Evolutionary conservation across 2,888 invertebrate genomes (phyloP).

Genomic region (Nebria brevicollis): DNA sequence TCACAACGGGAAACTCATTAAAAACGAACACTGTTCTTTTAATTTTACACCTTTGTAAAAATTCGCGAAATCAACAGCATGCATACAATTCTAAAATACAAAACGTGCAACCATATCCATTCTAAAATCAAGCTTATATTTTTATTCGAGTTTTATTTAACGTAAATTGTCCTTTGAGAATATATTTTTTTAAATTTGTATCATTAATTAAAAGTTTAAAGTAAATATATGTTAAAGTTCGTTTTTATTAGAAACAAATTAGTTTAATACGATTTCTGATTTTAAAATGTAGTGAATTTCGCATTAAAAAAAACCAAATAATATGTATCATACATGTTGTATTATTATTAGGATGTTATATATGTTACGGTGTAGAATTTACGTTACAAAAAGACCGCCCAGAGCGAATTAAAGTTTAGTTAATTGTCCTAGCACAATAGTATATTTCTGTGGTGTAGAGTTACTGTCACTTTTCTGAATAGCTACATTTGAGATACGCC

Average conservation of each 20-base stretch:
- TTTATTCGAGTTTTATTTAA: neutral
- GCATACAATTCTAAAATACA: conserved; percentile 16
- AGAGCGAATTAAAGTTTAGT: conserved; percentile 10
- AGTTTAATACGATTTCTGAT: too few species aligned
- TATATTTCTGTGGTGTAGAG: conserved; percentile 49
- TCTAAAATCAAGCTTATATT: neutral
- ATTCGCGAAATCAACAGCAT: neutral
- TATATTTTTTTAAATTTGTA: too few species aligned
- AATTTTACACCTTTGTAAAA: neutral
- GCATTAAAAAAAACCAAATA: neutral
- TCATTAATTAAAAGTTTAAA: too few species aligned
- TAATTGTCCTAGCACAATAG: conserved; percentile 9
- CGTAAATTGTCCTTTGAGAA: neutral
- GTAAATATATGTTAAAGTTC: too few species aligned
- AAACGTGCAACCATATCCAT: neutral
- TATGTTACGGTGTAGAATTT: neutral
- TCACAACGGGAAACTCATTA: conserved; percentile 38
- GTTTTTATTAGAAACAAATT: too few species aligned
- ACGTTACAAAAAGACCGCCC: conserved; percentile 8
- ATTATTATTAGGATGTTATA: neutral
- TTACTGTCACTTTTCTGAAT: conserved; percentile 51
- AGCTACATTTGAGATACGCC: conserved; percentile 50
- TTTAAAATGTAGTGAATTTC: neutral
- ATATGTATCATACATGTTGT: neutral
- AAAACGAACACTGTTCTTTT: conserved; percentile 7